phyloP scores from a whole-genome alignment of 2,113 vertebrate genomes.

The Melierax canorus region DNA sequence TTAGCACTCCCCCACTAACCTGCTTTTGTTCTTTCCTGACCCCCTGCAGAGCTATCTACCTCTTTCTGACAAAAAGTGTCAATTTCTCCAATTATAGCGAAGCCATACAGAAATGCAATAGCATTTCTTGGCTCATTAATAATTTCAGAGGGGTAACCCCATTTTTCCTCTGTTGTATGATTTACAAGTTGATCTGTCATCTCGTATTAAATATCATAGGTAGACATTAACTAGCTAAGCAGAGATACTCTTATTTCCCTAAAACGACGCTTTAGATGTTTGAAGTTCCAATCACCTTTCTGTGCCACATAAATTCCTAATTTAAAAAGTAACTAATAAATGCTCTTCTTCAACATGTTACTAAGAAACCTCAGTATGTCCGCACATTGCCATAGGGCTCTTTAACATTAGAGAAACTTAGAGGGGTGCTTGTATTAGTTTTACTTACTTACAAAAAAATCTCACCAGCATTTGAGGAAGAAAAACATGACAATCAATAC shows the following conservation, averaged over 20 bases:
- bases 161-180: neutral
- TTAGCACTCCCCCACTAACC: neutral
- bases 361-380: neutral
- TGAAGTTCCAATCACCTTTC: neutral
- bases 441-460: neutral
- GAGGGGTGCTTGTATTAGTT: neutral
- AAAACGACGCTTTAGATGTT: neutral
- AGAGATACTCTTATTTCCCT: neutral
- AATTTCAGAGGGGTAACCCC: neutral
- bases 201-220: neutral
- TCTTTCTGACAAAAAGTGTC: neutral
- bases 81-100: neutral
- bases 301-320: neutral
- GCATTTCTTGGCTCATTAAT: neutral
- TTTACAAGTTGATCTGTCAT: neutral
- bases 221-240: neutral
- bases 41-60: neutral
- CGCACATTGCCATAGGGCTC: neutral
- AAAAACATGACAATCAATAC: conserved; percentile 46
- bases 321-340: neutral
- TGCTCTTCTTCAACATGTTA: neutral
- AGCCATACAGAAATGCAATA: neutral
- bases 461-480: neutral
- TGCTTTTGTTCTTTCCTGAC: neutral
- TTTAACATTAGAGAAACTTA: neutral